Conservation (phyloP, 2,113 vertebrate genomes). For the Lycaon pictus region DNA sequence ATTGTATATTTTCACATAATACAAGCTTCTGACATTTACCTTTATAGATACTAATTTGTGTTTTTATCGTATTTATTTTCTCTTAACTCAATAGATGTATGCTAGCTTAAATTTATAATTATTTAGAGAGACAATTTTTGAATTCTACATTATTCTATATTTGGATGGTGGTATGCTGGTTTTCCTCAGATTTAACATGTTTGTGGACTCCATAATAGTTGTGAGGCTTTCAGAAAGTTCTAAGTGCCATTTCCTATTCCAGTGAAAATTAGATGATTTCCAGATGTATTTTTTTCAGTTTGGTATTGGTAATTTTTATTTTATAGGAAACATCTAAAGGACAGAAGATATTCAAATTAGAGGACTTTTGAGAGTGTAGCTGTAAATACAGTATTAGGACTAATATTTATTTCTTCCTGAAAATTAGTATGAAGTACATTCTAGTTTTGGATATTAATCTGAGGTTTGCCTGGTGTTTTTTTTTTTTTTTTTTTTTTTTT, state of each 20-base stretch:
- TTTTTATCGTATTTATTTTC: conserved; percentile 7
- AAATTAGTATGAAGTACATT: conserved; percentile 20
- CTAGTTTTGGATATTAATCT: conserved; percentile 47
- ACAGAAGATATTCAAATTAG: neutral
- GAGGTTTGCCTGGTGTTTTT: neutral
- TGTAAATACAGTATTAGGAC: neutral
- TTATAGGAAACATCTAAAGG: neutral
- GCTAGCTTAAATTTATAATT: neutral
- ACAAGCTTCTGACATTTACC: neutral
- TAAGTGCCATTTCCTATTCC: neutral
- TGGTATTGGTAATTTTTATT: neutral
- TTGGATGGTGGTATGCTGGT: neutral
- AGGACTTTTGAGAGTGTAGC: neutral
- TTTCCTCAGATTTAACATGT: conserved; percentile 27
- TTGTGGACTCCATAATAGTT: neutral
- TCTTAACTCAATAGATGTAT: neutral
- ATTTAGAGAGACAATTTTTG: neutral
- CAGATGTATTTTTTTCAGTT: neutral
- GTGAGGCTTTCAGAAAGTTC: neutral
- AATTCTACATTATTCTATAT: neutral
- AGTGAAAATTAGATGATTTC: neutral
- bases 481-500: neutral
- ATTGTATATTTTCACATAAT: neutral
- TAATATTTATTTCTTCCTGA: neutral
- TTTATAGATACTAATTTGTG: neutral